Evolutionary conservation across 30 jellyfish, hydroid and myxozoan species (phyloP), one percentile per base, ranked within the genome.

Genomic region (Mastigias papua): DNA sequence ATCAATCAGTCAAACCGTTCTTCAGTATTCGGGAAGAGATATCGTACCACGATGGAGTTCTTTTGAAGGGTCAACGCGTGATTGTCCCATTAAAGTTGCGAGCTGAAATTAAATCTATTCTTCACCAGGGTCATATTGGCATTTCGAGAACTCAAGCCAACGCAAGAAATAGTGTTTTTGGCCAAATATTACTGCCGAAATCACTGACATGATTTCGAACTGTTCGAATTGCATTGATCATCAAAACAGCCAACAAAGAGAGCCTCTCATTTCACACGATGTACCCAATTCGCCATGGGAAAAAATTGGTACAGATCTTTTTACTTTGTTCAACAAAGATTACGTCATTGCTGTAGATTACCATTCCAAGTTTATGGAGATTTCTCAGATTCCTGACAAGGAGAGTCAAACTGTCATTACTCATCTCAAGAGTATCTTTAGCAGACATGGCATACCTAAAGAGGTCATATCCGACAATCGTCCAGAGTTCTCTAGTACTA

Each of bases 101-200:
- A 29, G 37, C 92, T 17, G 82, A 78, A 69, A 79, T 88, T 54
- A 31, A 20, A 46, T 28, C 48, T 29, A 23, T 35, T 6, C 82
- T 67, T 20, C 96, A 88, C 50, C 66, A 29, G n/a, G 87, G 92
- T 1, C 92, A 88, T 89, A 28, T 71, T 17, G 93, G 96, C 33
- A 80, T 79, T 31, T 79, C 69, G 17, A 85, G 76, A 69, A 72
- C 71, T 25, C 37, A 86, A 76, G 81, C 74, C 57, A 60, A 61
- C 21, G 94, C 89, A 27, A 1, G 89, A 34, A 37, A 71, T 16
- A 61, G 82, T 57, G 51, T 85, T 58, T 85, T 77, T 85, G 75
- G 70, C 78, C 91, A 28, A 76, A 76, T 46, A 71, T 73, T 72
- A 60, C 46, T 49, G 73, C 46, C 19, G 74, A 86, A 46, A 60